Conservation (phyloP, 1,140 invertebrate genomes). For the Augochlora pura region DNA sequence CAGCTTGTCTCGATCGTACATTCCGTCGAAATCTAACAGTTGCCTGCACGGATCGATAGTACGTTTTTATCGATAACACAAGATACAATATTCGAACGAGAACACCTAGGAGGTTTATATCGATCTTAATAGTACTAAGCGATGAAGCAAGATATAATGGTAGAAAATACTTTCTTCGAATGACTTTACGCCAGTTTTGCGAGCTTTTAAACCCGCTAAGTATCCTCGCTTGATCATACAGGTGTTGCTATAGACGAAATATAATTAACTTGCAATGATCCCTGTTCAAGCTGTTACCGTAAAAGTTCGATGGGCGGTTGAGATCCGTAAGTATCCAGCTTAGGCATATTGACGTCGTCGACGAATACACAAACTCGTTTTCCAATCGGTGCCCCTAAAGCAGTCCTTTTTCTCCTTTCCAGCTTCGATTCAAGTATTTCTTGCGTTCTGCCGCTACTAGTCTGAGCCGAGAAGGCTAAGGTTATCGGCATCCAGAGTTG, state of each 20-base stretch:
- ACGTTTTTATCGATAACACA: neutral
- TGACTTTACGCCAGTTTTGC: too few species aligned
- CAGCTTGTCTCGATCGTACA: slow-evolving; percentile 92
- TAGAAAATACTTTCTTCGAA: too few species aligned
- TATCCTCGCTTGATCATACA: too few species aligned
- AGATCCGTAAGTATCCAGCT: slow-evolving; percentile 90
- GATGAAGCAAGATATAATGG: too few species aligned
- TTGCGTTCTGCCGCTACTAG: slow-evolving; percentile 89
- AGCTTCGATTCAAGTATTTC: slow-evolving; percentile 90
- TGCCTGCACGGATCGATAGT: slow-evolving; percentile 82
- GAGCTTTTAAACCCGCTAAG: too few species aligned
- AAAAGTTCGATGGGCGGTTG: slow-evolving; percentile 94
- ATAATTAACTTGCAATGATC: too few species aligned
- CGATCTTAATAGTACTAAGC: too few species aligned
- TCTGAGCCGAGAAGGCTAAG: slow-evolving; percentile 94
- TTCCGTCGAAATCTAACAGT: slow-evolving; percentile 89
- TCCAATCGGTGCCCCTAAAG: slow-evolving; percentile 91
- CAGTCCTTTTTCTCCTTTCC: slow-evolving; percentile 90
- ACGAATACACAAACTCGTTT: slow-evolving; percentile 92
- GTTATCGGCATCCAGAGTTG: slow-evolving; percentile 86
- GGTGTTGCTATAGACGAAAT: too few species aligned
- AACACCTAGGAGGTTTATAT: too few species aligned
- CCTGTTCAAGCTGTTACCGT: slow-evolving; percentile 77
- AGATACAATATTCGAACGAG: too few species aligned
- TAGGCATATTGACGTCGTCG: slow-evolving; percentile 97